A percentile compares a stretch with the other conserved stretches of the same genome.
Conservation (phyloP, 1,140 invertebrate genomes). For the Amphibalanus amphitrite region DNA sequence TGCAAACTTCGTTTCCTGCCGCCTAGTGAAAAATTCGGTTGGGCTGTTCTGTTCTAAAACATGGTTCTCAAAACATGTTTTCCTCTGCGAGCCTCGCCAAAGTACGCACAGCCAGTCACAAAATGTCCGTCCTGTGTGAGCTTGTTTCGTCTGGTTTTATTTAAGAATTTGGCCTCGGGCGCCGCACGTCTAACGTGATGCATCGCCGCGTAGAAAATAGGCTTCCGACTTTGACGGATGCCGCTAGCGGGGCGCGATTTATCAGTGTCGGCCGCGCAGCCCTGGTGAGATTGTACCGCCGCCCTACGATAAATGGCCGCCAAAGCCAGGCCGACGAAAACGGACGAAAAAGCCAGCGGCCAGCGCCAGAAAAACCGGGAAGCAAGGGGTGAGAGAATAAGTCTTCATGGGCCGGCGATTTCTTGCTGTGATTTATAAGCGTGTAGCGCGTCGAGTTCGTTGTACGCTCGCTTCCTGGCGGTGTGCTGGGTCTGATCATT, state of each 20-base stretch:
- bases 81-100: not conserved
- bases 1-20: no score
- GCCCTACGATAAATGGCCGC: not conserved
- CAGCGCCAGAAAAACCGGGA: not conserved
- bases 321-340: not conserved
- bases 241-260: not conserved
- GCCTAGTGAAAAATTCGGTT: no score
- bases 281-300: not conserved
- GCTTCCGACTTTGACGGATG: slow-evolving; percentile 1
- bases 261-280: not conserved
- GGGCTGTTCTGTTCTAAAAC: no score
- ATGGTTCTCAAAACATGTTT: no score
- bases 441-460: not conserved
- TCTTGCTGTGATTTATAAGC: not conserved
- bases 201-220: not conserved
- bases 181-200: not conserved
- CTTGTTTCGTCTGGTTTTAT: not conserved
- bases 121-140: not conserved
- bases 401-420: not conserved
- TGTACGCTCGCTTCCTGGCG: not conserved
- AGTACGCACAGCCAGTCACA: not conserved
- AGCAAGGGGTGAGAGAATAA: not conserved
- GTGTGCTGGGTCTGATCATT: not conserved
- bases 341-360: not conserved
- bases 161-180: not conserved